phyloP scores from a whole-genome alignment of 2,113 vertebrate genomes.

The cattle (Bos taurus) region DNA sequence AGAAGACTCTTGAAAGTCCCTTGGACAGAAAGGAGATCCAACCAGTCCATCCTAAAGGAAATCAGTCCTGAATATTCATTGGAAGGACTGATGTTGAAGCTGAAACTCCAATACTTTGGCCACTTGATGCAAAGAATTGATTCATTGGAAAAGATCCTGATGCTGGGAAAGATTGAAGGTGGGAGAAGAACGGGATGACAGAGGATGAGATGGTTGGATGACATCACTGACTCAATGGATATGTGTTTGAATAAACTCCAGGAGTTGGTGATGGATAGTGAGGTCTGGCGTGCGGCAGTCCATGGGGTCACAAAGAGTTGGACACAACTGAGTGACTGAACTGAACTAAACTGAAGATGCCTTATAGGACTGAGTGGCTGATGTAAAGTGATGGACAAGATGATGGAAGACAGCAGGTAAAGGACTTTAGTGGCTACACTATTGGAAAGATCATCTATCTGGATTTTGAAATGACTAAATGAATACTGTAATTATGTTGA shows the following conservation, averaged over 20 bases:
- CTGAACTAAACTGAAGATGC: neutral
- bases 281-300: neutral
- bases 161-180: neutral
- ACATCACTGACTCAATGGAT: neutral
- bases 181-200: neutral
- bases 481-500: neutral
- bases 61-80: neutral
- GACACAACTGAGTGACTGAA: neutral
- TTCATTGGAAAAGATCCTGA: neutral
- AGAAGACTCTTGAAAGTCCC: neutral
- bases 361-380: neutral
- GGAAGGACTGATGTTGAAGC: neutral
- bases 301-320: neutral
- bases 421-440: neutral
- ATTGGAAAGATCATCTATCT: neutral
- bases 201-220: neutral
- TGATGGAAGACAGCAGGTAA: neutral
- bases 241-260: neutral
- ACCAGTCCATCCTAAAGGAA: neutral
- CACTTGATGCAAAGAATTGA: neutral
- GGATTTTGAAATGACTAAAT: neutral
- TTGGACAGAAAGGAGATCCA: neutral
- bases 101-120: neutral
- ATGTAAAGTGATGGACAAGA: neutral
- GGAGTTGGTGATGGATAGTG: neutral